Percentiles rank a stretch among this genome's conserved stretches.
These are phyloP conservation scores for Drosophila persimilis DNA, from an alignment of 1,140 invertebrate species.

Conservation along the genomic window DNA sequence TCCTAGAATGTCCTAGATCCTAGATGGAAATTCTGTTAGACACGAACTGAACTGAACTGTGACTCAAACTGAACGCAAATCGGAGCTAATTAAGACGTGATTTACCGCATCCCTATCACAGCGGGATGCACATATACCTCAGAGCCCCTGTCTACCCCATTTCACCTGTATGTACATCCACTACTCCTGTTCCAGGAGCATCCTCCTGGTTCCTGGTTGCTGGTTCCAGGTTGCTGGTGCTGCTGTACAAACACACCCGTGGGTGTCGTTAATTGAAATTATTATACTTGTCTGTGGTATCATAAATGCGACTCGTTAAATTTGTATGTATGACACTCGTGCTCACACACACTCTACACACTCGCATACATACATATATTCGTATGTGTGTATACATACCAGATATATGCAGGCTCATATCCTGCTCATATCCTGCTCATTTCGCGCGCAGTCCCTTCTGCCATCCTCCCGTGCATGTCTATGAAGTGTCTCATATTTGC, in stretches of 20 bases:
- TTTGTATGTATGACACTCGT: conserved; percentile 77
- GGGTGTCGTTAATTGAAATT: conserved; percentile 82
- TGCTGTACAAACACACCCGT: conserved; percentile 65
- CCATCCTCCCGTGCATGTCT: conserved; percentile 27
- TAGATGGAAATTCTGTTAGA: no score
- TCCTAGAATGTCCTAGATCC: no score
- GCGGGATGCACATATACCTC: conserved; percentile 9
- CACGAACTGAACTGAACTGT: not conserved
- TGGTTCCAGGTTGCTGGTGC: conserved; percentile 2
- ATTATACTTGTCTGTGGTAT: conserved; percentile 82
- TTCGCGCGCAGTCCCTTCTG: conserved; percentile 11
- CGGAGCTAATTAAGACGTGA: not conserved
- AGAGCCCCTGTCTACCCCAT: not conserved
- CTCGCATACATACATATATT: conserved; percentile 27
- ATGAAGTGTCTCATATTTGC: conserved; percentile 76
- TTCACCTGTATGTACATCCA: not conserved
- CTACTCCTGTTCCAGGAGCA: not conserved
- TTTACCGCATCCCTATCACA: conserved; percentile 4
- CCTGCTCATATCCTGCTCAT: conserved; percentile 56
- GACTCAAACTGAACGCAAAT: not conserved
- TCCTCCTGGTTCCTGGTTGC: not conserved
- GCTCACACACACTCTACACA: conserved; percentile 33
- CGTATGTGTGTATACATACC: conserved; percentile 7
- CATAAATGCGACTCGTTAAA: conserved; percentile 82
- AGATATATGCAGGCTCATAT: conserved; percentile 53